Percentiles rank a stretch among this genome's conserved stretches.
phyloP scores from a whole-genome alignment of 2,113 vertebrate genomes.

The Saguinus imperator region DNA sequence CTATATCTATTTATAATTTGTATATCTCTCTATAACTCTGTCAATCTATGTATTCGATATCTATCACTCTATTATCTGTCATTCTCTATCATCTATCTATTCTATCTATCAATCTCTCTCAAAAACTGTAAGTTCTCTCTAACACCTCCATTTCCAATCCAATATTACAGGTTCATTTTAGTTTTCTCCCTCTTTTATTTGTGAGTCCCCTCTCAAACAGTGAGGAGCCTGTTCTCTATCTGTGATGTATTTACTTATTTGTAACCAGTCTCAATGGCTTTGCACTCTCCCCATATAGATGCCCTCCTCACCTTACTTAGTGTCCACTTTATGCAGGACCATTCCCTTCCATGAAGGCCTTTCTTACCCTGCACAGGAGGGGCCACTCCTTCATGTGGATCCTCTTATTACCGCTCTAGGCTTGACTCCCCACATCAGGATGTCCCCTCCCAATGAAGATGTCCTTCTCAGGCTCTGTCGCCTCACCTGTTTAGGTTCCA shows the following conservation, averaged over 20 bases:
- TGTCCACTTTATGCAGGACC: neutral
- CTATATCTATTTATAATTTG: too few relatives aligned
- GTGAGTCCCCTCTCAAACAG: neutral
- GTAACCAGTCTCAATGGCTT: neutral
- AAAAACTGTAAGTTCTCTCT: neutral
- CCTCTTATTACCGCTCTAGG: too few relatives aligned
- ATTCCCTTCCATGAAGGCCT: neutral
- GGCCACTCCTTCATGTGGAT: neutral
- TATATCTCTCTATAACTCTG: too few relatives aligned
- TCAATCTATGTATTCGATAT: too few relatives aligned
- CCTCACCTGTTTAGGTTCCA: neutral
- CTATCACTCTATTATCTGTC: too few relatives aligned
- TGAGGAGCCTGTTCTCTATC: neutral
- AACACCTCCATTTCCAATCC: neutral
- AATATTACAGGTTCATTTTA: neutral
- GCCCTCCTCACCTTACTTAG: neutral
- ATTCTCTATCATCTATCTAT: neutral
- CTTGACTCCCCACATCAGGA: neutral
- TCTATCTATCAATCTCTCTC: neutral
- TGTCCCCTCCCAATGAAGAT: neutral
- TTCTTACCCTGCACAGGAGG: neutral
- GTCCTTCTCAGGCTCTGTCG: neutral
- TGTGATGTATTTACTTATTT: neutral
- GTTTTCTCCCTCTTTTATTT: neutral
- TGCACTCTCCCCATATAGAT: neutral